phyloP scores from a whole-genome alignment of 2,113 vertebrate genomes.

The Amazona guildingii region DNA sequence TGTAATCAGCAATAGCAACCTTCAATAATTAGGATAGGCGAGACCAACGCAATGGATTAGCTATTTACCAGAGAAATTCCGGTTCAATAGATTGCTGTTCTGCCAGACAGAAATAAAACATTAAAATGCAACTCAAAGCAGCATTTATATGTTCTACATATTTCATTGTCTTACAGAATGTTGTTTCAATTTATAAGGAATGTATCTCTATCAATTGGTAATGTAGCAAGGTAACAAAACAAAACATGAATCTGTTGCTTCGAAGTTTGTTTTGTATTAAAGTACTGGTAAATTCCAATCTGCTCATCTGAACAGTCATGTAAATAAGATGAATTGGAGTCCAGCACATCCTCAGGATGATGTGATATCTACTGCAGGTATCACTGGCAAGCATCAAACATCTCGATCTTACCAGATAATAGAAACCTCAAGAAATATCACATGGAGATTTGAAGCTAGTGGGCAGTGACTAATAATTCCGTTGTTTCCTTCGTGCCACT shows the following conservation, averaged over 20 bases:
- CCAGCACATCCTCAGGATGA: neutral
- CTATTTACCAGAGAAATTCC: neutral
- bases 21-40: neutral
- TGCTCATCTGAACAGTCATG: neutral
- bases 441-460: neutral
- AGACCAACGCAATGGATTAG: neutral
- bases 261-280: neutral
- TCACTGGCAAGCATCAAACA: neutral
- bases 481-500: slow-evolving; percentile 50
- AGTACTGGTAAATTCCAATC: neutral
- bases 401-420: neutral
- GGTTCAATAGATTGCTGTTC: neutral
- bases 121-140: neutral
- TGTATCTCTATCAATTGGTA: neutral
- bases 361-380: neutral
- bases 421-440: neutral
- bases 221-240: neutral
- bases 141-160: neutral
- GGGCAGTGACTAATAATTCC: neutral
- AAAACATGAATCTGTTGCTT: neutral
- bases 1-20: neutral
- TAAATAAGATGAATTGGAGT: neutral
- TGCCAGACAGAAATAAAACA: neutral
- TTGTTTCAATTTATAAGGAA: neutral
- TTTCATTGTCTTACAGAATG: neutral